A percentile compares a stretch with the other conserved stretches of the same genome.
phyloP scores from a whole-genome alignment of 2,888 invertebrate genomes.

The Lasioglossum malachurum region DNA sequence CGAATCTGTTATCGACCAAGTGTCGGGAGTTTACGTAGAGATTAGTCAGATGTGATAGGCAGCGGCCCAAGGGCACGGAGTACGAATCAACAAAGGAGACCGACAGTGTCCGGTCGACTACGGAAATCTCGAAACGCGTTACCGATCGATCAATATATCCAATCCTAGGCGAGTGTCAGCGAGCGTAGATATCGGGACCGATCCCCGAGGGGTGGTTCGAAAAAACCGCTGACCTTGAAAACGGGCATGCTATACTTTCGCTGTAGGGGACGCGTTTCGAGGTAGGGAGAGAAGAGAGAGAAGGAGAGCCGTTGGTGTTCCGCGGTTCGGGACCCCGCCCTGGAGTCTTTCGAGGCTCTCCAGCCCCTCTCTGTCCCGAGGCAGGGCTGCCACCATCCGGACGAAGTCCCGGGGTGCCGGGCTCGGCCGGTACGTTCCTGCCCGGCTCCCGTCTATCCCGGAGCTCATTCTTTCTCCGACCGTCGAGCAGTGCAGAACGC shows the following conservation, averaged over 20 bases:
- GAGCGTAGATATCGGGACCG: neutral
- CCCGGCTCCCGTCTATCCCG: conserved; percentile 66
- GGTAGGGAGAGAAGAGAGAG: neutral
- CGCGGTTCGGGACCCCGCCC: conserved; percentile 70
- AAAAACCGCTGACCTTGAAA: conserved; percentile 55
- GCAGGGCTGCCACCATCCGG: conserved; percentile 71
- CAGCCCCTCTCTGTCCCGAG: conserved; percentile 36
- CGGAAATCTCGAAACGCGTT: neutral
- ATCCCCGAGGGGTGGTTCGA: neutral
- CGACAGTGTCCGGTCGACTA: too few relatives aligned
- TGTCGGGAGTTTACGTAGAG: too few relatives aligned
- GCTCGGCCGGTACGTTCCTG: conserved; percentile 66
- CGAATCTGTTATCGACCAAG: too few relatives aligned
- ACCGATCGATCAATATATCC: too few relatives aligned
- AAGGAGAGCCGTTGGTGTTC: conserved; percentile 50
- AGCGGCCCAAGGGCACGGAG: too few relatives aligned
- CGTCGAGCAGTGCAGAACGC: conserved; percentile 73
- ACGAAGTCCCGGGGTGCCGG: conserved; percentile 65
- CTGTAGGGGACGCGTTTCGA: neutral
- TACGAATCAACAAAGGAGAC: neutral
- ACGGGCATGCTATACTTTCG: conserved; percentile 32
- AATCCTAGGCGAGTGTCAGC: too few relatives aligned
- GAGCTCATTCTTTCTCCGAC: conserved; percentile 79
- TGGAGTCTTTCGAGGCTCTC: conserved; percentile 44
- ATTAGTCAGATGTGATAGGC: too few relatives aligned